Base-by-base conservation (phyloP, 2,113 vertebrate genomes). In the Callocephalon fimbriatum region DNA sequence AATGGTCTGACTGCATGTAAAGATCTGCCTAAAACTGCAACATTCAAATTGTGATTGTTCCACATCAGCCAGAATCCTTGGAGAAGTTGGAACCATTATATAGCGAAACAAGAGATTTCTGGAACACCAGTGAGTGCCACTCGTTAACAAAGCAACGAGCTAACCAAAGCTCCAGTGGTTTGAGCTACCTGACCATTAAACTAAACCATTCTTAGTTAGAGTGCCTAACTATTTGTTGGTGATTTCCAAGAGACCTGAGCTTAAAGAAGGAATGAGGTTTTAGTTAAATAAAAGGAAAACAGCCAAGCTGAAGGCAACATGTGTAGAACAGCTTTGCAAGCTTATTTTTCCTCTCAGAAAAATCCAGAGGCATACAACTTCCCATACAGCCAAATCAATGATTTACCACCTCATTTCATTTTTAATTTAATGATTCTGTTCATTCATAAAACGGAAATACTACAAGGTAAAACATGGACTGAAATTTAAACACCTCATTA, bases 401-500 rank as follows among this genome's bases (percentile, higher is more conserved):
- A 96, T 97, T 97, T 97, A 96, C 90, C 85, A 97, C 94, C 87
- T 97, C 94, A 97, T 97, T 98, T 97, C 90, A 84, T 94, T 97
- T 96, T 96, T 97, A 97, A 97, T 97, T 96, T 97, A 97, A 96
- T 97, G 92, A 93, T 82, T 94, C 83, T 91, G 94, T 94, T 97
- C 93, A 96, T 97, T 97, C 97, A 98, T 96, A 96, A 97, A 97
- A 94, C 48, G 95, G 88, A 97, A 95, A 97, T 89, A 95, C 88
- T 97, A 97, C 96, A 96, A 96, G 90, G 95, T 97, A 78, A 96
- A 96, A 92, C 97, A 96, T 35, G 42, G 87, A 78, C 92, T 95
- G 97, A 93, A 97, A 97, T 96, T 96, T 97, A 96, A 98, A 95
- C 93, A 97, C 90, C 95, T 97, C 97, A 94, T 98, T 97, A 97